phyloP scores from a whole-genome alignment of 2,888 invertebrate species.

The Parnassius mnemosyne region DNA sequence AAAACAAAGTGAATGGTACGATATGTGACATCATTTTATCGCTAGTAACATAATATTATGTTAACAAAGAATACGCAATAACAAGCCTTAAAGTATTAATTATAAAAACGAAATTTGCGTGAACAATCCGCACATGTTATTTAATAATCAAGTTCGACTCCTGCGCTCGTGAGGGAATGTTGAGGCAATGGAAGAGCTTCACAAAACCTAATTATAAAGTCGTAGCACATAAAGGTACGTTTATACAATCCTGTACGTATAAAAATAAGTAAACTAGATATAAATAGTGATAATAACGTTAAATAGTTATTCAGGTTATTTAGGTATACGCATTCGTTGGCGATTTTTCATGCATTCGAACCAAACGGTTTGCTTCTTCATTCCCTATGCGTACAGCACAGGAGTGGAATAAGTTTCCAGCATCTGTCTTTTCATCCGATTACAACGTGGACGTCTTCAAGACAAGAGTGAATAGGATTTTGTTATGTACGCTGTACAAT shows the following conservation, averaged over 20 bases:
- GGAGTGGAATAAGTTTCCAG: no score
- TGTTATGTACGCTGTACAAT: no score
- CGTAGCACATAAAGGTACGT: not conserved
- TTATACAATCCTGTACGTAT: not conserved
- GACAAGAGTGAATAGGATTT: no score
- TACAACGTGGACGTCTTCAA: no score
- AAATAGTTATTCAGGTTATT: no score
- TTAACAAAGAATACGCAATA: not conserved
- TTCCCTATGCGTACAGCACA: no score
- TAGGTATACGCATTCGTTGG: no score
- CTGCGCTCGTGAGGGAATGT: constrained; percentile 12
- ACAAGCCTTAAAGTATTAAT: not conserved
- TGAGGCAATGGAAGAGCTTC: constrained; percentile 16
- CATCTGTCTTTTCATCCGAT: no score
- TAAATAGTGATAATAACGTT: no score
- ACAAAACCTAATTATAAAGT: not conserved
- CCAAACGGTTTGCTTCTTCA: no score
- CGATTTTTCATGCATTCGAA: no score
- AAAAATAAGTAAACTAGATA: no score
- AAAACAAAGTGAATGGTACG: not conserved
- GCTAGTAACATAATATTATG: not conserved
- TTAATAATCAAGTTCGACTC: constrained; percentile 17
- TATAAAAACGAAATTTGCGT: constrained; percentile 7
- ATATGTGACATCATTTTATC: not conserved
- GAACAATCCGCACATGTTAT: not conserved